Conservation (phyloP, 2,797 vertebrate species). For the Malurus splendens region DNA sequence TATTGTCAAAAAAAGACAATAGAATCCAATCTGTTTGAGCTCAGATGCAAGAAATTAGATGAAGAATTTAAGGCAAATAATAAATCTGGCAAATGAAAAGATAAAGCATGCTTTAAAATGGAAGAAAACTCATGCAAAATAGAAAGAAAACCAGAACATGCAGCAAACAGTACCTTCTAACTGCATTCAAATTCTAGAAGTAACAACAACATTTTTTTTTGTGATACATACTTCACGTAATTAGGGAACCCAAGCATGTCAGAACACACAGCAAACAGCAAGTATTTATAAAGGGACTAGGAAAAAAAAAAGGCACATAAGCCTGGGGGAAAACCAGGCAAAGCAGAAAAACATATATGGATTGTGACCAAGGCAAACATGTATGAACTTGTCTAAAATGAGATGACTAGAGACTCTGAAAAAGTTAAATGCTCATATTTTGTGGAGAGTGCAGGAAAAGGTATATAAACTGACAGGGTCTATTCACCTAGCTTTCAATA, state of each 20-base stretch:
- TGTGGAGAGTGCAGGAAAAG: background rate
- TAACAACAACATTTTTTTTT: background rate
- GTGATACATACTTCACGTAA: background rate
- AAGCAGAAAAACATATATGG: background rate
- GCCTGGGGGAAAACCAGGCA: background rate
- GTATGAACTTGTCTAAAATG: background rate
- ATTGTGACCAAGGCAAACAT: background rate
- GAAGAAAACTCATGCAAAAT: background rate
- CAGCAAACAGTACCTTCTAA: background rate
- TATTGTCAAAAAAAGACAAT: slow-evolving; percentile 45
- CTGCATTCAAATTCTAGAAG: background rate
- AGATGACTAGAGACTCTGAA: background rate
- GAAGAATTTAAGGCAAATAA: slow-evolving; percentile 45
- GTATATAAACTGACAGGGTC: background rate
- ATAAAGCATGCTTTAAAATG: slow-evolving; percentile 3
- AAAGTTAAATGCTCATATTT: background rate
- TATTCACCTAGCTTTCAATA: background rate
- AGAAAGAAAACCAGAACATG: background rate
- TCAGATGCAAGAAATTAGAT: slow-evolving; percentile 46
- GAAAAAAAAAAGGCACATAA: background rate
- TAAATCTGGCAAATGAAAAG: slow-evolving; percentile 49
- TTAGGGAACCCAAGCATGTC: background rate
- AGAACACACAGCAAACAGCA: background rate
- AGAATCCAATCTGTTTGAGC: slow-evolving; percentile 20
- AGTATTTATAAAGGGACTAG: background rate